These are phyloP conservation scores for Agrochola lota DNA, from an alignment of 2,888 invertebrate species.

Conservation along the genomic window DNA sequence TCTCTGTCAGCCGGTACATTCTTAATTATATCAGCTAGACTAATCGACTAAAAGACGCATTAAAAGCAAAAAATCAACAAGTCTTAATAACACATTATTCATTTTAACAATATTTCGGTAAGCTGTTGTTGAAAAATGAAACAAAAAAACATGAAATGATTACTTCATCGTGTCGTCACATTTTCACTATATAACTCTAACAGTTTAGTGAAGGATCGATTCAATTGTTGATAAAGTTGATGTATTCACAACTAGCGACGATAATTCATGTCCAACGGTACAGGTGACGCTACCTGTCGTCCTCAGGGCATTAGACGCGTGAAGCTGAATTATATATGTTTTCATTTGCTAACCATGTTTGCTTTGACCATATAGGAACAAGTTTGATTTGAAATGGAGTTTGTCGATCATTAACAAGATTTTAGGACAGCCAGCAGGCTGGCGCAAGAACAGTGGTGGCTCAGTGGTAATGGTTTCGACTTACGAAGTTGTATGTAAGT, in stretches of 20 bases:
- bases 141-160: not conserved
- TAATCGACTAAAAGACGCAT: not conserved
- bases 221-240: conserved; percentile 23
- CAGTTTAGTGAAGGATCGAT: conserved; percentile 4
- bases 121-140: not conserved
- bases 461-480: too few relatives aligned
- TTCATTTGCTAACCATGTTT: conserved; percentile 15
- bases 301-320: conserved; percentile 17
- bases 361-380: conserved; percentile 2
- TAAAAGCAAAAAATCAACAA: not conserved
- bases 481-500: too few relatives aligned
- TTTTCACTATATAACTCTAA: not conserved
- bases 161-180: not conserved
- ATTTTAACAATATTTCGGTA: not conserved
- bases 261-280: conserved; percentile 21
- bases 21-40: conserved; percentile 5
- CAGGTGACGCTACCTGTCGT: conserved; percentile 25
- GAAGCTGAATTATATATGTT: conserved; percentile 32
- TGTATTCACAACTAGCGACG: conserved; percentile 18
- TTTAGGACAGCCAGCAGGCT: not conserved
- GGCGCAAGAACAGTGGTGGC: too few relatives aligned
- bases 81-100: not conserved
- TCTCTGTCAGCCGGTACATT: not conserved
- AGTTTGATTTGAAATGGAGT: not conserved
- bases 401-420: not conserved